Evolutionary conservation across 2,113 vertebrate species (phyloP).

Genomic region (Chionomys nivalis): DNA sequence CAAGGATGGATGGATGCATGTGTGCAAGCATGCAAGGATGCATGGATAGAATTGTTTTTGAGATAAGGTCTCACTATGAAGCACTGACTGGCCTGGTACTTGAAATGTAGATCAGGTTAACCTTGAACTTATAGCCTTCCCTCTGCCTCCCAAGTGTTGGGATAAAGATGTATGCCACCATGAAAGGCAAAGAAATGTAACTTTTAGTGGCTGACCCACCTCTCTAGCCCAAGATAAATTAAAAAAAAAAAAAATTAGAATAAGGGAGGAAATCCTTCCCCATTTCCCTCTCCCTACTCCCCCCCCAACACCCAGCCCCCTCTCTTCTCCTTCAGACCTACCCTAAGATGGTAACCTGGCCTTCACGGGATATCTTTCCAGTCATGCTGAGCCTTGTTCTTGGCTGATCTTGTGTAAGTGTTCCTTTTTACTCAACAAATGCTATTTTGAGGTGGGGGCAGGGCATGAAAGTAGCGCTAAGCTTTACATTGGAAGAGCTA

Average conservation of each 20-base stretch:
- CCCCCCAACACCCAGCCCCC: neutral
- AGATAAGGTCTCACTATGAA: neutral
- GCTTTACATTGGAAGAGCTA: neutral
- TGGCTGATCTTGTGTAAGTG: neutral
- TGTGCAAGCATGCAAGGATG: neutral
- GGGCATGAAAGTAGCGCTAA: neutral
- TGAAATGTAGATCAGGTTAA: neutral
- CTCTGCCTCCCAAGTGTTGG: neutral
- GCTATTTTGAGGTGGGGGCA: neutral
- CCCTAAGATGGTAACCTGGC: neutral
- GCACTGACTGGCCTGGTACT: neutral
- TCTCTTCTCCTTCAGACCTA: neutral
- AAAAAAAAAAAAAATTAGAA: neutral
- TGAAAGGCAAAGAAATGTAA: neutral
- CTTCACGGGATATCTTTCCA: neutral
- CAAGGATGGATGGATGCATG: no score
- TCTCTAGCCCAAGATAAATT: neutral
- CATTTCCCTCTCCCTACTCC: neutral
- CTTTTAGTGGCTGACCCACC: neutral
- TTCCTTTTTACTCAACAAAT: constrained; percentile 6
- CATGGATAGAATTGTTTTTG: neutral
- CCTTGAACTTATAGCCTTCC: neutral
- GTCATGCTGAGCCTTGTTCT: neutral
- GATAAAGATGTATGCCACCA: neutral
- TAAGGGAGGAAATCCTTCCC: neutral